phyloP scores from a whole-genome alignment of 2,113 vertebrate genomes.

The Circaetus gallicus region DNA sequence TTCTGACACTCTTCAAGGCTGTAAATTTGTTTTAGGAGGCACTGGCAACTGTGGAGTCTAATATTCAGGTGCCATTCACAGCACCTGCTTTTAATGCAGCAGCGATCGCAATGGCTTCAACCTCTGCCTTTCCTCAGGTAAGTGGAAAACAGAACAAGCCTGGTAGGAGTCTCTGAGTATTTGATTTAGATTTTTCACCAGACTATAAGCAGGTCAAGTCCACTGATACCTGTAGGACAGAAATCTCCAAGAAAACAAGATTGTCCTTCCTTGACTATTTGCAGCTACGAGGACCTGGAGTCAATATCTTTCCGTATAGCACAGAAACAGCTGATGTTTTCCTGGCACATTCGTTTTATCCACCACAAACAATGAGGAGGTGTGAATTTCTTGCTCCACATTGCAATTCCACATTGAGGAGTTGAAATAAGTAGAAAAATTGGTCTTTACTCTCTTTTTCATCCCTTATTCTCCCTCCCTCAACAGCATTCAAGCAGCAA shows the following conservation, averaged over 20 bases:
- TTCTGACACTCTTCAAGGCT: constrained; percentile 13
- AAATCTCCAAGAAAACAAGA: neutral
- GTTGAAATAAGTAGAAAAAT: neutral
- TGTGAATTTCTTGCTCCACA: neutral
- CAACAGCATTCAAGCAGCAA: neutral
- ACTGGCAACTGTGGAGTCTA: neutral
- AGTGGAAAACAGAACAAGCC: neutral
- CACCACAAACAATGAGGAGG: neutral
- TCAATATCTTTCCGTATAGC: neutral
- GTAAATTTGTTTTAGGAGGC: constrained; percentile 12
- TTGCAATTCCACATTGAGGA: neutral
- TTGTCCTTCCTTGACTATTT: neutral
- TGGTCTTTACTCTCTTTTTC: neutral
- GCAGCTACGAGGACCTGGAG: neutral
- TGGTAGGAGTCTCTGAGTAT: neutral
- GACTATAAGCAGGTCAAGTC: neutral
- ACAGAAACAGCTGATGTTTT: neutral
- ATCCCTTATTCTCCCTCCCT: neutral
- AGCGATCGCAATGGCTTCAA: neutral
- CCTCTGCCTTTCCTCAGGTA: constrained; percentile 38
- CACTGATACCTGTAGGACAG: neutral
- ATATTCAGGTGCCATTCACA: neutral
- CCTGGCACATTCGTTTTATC: neutral
- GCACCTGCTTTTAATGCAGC: neutral
- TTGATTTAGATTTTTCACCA: neutral